phyloP scores from a whole-genome alignment of 2,113 vertebrate genomes.

The Origma solitaria region DNA sequence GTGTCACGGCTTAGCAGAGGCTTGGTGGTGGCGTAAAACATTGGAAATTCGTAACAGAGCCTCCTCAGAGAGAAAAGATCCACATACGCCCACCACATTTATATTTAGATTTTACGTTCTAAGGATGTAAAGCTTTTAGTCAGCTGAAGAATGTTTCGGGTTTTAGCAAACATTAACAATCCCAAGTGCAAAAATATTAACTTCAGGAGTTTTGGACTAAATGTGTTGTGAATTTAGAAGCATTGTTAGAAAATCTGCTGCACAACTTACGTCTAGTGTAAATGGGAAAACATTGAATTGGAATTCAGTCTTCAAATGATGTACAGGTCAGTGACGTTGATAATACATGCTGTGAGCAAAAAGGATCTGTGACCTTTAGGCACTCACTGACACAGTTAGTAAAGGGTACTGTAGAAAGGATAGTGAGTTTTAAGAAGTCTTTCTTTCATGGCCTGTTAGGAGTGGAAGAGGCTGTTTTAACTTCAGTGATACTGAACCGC shows the following conservation, averaged over 20 bases:
- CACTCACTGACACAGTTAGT: neutral
- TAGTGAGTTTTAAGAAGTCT: neutral
- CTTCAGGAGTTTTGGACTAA: neutral
- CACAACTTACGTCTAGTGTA: neutral
- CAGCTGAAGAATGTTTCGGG: neutral
- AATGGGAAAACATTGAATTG: neutral
- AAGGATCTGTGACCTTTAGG: neutral
- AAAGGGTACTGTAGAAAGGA: neutral
- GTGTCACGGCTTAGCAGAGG: constrained; percentile 30
- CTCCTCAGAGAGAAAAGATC: constrained; percentile 40
- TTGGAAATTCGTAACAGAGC: constrained; percentile 57
- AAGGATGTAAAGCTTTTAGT: constrained; percentile 38
- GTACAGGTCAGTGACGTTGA: neutral
- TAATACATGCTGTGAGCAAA: neutral
- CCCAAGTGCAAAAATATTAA: neutral
- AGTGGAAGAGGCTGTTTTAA: neutral
- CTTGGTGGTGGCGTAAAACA: constrained; percentile 48
- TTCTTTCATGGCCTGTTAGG: neutral
- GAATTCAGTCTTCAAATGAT: neutral
- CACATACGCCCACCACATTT: constrained; percentile 53
- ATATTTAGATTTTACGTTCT: constrained; percentile 54
- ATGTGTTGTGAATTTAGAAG: neutral
- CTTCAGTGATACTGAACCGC: neutral
- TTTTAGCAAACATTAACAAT: neutral
- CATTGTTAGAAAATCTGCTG: neutral